Conservation (phyloP, 2,888 invertebrate species). For the Eupithecia tripunctaria region DNA sequence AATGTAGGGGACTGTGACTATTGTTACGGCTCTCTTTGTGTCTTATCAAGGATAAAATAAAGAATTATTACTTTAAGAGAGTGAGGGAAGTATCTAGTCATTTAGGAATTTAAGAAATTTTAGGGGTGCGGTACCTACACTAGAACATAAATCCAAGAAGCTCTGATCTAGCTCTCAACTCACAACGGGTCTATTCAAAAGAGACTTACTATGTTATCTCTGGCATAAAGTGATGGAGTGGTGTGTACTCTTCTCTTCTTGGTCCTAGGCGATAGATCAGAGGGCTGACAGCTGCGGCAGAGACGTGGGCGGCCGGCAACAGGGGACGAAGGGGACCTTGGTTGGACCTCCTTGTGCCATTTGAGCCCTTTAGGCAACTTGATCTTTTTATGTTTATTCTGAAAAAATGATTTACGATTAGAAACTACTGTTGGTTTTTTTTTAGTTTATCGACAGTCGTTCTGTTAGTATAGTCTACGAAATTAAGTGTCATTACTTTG, state of each 20-base stretch:
- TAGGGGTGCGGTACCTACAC: not conserved
- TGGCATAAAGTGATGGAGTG: slow-evolving; percentile 3
- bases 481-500: not conserved
- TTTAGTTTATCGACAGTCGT: too few species aligned
- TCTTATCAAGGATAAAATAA: too few species aligned
- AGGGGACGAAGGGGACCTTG: slow-evolving; percentile 43
- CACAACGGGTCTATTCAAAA: not conserved
- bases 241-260: slow-evolving; percentile 20
- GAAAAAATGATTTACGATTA: slow-evolving; percentile 9
- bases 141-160: not conserved
- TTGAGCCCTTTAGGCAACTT: slow-evolving; percentile 16
- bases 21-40: too few species aligned
- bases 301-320: slow-evolving; percentile 37
- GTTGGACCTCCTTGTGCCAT: slow-evolving; percentile 7
- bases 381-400: slow-evolving; percentile 35
- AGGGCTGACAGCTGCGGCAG: slow-evolving; percentile 51
- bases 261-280: slow-evolving; percentile 21
- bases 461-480: not conserved
- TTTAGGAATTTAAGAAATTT: not conserved
- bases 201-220: slow-evolving; percentile 11
- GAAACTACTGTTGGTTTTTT: too few species aligned
- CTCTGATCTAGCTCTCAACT: not conserved
- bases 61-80: too few species aligned
- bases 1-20: too few species aligned
- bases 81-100: not conserved